Evolutionary conservation across 2,113 vertebrate species (phyloP).

Genomic region (Lophochroa leadbeateri): DNA sequence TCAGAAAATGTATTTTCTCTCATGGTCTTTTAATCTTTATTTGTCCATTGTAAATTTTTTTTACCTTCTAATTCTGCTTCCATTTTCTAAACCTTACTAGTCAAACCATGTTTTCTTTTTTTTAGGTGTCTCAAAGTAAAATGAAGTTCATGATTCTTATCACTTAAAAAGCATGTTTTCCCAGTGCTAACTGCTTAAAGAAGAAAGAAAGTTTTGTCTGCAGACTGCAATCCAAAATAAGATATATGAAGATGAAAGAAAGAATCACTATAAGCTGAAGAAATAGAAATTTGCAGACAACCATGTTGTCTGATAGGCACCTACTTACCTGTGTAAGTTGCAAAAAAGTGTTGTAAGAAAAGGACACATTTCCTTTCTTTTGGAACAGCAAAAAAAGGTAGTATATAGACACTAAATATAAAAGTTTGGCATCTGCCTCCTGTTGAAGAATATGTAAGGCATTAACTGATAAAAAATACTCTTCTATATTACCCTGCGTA

Average conservation of each 20-base stretch:
- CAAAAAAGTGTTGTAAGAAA: neutral
- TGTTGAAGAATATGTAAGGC: neutral
- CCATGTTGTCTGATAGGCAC: neutral
- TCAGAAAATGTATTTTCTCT: neutral
- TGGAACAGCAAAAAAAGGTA: neutral
- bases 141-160: neutral
- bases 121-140: conserved; percentile 64
- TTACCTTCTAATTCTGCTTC: conserved; percentile 41
- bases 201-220: neutral
- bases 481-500: neutral
- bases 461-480: neutral
- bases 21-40: conserved; percentile 52
- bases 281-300: neutral
- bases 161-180: neutral
- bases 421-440: neutral
- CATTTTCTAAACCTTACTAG: conserved; percentile 64
- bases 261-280: neutral
- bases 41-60: conserved; percentile 47
- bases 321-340: neutral
- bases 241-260: neutral
- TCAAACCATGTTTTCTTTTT: conserved; percentile 66
- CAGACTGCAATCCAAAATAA: neutral
- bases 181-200: neutral
- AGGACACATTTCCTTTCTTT: neutral
- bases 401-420: neutral